Percentiles rank a stretch among this genome's conserved stretches.
These are phyloP conservation scores for Terrapene triunguis DNA, from an alignment of 2,113 vertebrate species.

Conservation along the genomic window DNA sequence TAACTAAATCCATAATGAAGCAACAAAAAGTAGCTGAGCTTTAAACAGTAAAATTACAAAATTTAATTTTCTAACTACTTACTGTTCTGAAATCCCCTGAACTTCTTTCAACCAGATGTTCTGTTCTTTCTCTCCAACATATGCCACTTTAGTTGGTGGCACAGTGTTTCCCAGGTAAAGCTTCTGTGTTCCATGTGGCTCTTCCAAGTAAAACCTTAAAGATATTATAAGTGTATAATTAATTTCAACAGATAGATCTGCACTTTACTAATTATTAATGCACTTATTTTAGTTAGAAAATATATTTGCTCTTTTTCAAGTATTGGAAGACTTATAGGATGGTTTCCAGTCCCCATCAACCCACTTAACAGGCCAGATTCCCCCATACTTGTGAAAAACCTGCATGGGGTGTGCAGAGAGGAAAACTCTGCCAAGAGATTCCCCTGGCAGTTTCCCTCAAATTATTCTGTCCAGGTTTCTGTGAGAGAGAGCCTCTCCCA, in stretches of 20 bases:
- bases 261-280: neutral
- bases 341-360: neutral
- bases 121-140: conserved; percentile 90
- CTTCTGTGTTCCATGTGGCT: conserved; percentile 87
- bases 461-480: neutral
- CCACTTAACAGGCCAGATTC: neutral
- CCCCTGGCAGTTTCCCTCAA: neutral
- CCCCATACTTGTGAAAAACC: neutral
- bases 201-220: conserved; percentile 90
- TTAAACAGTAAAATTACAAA: neutral
- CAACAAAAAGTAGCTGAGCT: neutral
- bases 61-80: conserved; percentile 69
- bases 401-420: neutral
- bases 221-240: neutral
- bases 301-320: neutral
- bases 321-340: neutral
- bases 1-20: neutral
- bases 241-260: conserved; percentile 17
- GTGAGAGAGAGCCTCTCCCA: neutral
- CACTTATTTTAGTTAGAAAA: neutral
- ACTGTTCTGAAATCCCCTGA: conserved; percentile 94
- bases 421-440: neutral
- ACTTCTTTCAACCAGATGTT: conserved; percentile 93
- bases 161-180: conserved; percentile 84
- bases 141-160: conserved; percentile 87